Evolutionary conservation across 2,888 invertebrate genomes (phyloP), one percentile per base, ranked within the genome.

Genomic region (Silvanus unidentatus): DNA sequence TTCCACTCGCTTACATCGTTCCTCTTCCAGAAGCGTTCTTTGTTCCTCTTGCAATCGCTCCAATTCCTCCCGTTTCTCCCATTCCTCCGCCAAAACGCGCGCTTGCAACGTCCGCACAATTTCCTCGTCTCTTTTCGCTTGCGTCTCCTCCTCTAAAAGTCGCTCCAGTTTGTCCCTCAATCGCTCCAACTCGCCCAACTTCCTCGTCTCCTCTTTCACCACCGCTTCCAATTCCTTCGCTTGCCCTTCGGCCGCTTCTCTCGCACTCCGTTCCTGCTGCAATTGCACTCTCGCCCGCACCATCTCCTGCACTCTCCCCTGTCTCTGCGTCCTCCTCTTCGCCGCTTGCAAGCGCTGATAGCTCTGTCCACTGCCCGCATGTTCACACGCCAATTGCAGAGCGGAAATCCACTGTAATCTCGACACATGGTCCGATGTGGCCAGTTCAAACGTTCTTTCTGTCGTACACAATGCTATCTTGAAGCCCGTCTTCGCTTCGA

Each of bases 121-220:
- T 76, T 90, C 90, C 68, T 90, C 91, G 55, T 90, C 90, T 53
- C 82, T 73, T 62, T 89, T 86, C 0, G 90, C 89, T 68, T 88
- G 88, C 1, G 86, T 86, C 66, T 90, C 91, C 67, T 89, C 88
- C 53, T 86, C 84, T 10, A 90, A 68, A 2, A 88, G 69, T 49
- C 76, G 75, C 66, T 89, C 88, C 39, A 90, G 68, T 58, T 84
- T 81, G 8, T 75, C 70, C 63, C 84, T 81, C 2, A 85, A 77
- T 53, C 80, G 78, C 65, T 88, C 86, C 47, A 90, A 70, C 67
- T 88, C 86, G 60, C 80, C 80, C 52, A 88, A 73, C 52, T 83
- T 80, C 53, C 81, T 81, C 49, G 83, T 82, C 63, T 88, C 88
- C 60, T 82, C 79, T 51, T 82, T 81, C 10, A 86, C 78, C 42